Base-by-base conservation (phyloP, 2,113 vertebrate genomes). In the Apeltes quadracus region DNA sequence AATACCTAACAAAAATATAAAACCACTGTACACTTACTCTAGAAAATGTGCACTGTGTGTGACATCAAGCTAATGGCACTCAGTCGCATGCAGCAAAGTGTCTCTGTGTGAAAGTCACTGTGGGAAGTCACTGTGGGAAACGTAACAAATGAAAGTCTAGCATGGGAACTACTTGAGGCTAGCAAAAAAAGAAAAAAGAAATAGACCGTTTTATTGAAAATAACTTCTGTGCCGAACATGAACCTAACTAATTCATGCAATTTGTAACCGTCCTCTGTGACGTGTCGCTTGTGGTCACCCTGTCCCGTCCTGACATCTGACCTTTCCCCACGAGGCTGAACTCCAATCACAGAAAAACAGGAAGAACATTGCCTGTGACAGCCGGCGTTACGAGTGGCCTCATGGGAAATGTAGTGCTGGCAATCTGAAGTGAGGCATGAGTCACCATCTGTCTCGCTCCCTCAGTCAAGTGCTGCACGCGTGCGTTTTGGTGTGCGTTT, bases 341-440 rank as follows among this genome's bases (percentile, higher is more conserved):
- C 71, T 84, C 82, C 88, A 90, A 84, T 91, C 87, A 91, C 78
- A 75, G 82, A 78, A 86, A 89, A 89, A 82, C 79, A 87, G 81
- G 87, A 91, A 83, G 90, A 92, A 86, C 89, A 91, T 89, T 86
- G 78, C 81, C 53, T 87, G 70, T 90, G 91, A 92, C 88, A 89
- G 83, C 75, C 76, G 83, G 80, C 83, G 72, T 90, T 90, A 85
- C 79, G 83, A 90, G 85, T 83, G 85, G 88, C 71, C 91, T 92
- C 89, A 88, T 92, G 91, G 91, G 91, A 92, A 93, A 93, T 93
- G 91, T 88, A 91, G 91, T 93, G 78, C 82, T 89, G 78, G 88
- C 85, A 86, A 85, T 88, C 81, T 73, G 80, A 88, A 88, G 84
- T 84, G 79, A 78, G 75, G 82, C 85, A 84, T 90, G 88, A 92